These are phyloP conservation scores for Baccha elongata DNA, from an alignment of 2,888 invertebrate genomes.

Conservation along the genomic window DNA sequence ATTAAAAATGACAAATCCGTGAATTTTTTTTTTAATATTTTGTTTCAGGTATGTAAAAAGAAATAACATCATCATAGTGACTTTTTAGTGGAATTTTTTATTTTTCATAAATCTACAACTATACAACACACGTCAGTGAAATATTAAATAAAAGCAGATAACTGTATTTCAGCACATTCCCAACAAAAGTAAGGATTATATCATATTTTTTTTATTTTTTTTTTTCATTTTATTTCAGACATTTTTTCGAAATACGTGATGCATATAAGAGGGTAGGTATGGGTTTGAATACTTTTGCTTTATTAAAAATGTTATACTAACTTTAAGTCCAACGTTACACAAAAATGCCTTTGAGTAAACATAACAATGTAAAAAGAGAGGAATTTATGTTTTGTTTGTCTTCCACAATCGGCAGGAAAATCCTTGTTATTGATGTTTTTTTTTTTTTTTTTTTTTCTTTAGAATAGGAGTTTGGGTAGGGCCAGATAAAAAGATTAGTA, in stretches of 20 bases:
- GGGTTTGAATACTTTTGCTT: not conserved
- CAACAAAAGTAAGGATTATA: slow-evolving; percentile 18
- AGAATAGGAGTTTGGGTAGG: not conserved
- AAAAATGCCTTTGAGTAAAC: slow-evolving; percentile 19
- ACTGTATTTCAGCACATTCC: slow-evolving; percentile 13
- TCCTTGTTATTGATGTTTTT: not conserved
- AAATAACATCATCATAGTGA: not conserved
- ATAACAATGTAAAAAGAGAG: not conserved
- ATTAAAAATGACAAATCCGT: slow-evolving; percentile 25
- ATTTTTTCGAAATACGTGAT: slow-evolving; percentile 1
- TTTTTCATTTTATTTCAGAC: not conserved
- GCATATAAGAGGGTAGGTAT: not conserved
- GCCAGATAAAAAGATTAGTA: no score
- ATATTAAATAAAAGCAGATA: slow-evolving; percentile 23
- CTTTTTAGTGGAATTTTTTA: slow-evolving; percentile 12
- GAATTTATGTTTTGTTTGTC: not conserved
- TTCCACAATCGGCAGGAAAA: not conserved
- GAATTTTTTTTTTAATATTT: not conserved
- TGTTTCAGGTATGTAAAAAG: no score
- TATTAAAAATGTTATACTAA: slow-evolving; percentile 25
- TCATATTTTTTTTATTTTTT: not conserved
- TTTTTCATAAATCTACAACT: slow-evolving; percentile 1
- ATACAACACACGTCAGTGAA: not conserved
- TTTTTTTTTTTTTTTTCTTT: not conserved
- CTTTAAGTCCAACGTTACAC: slow-evolving; percentile 5